Conservation (phyloP, 2,888 invertebrate species). For the Ophioninae sp. region DNA sequence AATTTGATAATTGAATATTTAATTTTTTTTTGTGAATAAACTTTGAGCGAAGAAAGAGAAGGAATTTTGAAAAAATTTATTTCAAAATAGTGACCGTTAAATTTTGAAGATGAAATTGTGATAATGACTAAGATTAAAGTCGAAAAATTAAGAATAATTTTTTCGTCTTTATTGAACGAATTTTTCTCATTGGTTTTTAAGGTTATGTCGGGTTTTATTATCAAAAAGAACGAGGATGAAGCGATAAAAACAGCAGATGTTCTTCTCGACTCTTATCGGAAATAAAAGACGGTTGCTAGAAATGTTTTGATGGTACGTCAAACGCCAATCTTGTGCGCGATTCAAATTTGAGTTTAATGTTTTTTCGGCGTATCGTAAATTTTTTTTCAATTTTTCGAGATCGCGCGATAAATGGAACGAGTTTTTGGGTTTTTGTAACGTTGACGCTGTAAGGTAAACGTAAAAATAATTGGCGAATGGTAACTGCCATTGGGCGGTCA, state of each 20-base stretch:
- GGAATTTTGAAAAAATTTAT: no score
- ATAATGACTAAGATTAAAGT: not conserved
- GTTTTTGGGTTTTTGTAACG: constrained; percentile 65
- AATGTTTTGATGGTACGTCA: constrained; percentile 26
- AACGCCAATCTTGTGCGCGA: constrained; percentile 41
- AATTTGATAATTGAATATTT: no score
- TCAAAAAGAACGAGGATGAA: not conserved
- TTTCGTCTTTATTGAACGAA: no score
- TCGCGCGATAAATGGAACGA: not conserved
- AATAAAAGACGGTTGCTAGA: constrained; percentile 43
- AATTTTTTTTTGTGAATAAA: no score
- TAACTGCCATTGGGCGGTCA: constrained; percentile 12
- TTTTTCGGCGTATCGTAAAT: not conserved
- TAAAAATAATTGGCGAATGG: constrained; percentile 38
- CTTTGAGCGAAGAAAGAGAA: no score
- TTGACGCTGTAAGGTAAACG: constrained; percentile 64
- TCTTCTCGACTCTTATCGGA: not conserved
- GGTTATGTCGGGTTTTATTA: no score
- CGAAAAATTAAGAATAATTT: not conserved
- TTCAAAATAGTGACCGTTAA: no score
- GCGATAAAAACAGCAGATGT: not conserved
- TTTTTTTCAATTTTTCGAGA: not conserved
- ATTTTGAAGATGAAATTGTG: no score
- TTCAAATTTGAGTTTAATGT: constrained; percentile 3
- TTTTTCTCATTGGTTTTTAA: no score